Evolutionary conservation across 2,888 invertebrate species (phyloP), one percentile per base, ranked within the genome.

Genomic region (Cataglyphis altisquamis): DNA sequence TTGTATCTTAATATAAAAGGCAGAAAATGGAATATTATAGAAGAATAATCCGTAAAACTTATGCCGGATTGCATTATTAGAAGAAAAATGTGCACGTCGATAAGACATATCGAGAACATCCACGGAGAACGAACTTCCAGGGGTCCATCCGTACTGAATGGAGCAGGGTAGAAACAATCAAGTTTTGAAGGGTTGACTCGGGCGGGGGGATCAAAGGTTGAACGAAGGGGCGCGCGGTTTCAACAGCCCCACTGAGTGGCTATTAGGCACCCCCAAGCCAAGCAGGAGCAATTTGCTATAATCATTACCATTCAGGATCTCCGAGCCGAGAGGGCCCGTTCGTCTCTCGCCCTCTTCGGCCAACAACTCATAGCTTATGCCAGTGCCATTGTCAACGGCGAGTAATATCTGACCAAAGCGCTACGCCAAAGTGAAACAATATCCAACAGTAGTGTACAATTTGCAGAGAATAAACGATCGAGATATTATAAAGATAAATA

Each of bases 181-280:
- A 89, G 90, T 91, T 91, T 88, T 91, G 88, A 92, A 93, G 92
- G 92, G 92, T 93, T 93, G 92, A 92, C 92, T 93, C 89, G 91
- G 90, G 90, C 91, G 90, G 92, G 91, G 93, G 94, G 93, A 94
- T 94, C 94, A 94, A 94, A 94, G 93, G 93, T 92, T 91, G 92
- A 89, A 89, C 90, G 89, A 91, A 93, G 93, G 94, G 93, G 91
- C 91, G 92, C 89, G 89, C 85, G 91, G 90, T 91, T 92, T 93
- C 91, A 93, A 93, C 92, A 92, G 91, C 91, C 92, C 91, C 90
- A 93, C 92, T 92, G 94, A 94, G 94, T 94, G 93, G 94, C 94
- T 94, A 94, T 94, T 94, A 94, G 92, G 91, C 92, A 92, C 90
- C 91, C 90, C 90, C 90, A 89, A 91, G 88, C 90, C 91, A 90